A percentile compares a stretch with the other conserved stretches of the same genome.
These are phyloP conservation scores for Agapostemon virescens DNA, from an alignment of 2,888 invertebrate genomes.

Conservation along the genomic window DNA sequence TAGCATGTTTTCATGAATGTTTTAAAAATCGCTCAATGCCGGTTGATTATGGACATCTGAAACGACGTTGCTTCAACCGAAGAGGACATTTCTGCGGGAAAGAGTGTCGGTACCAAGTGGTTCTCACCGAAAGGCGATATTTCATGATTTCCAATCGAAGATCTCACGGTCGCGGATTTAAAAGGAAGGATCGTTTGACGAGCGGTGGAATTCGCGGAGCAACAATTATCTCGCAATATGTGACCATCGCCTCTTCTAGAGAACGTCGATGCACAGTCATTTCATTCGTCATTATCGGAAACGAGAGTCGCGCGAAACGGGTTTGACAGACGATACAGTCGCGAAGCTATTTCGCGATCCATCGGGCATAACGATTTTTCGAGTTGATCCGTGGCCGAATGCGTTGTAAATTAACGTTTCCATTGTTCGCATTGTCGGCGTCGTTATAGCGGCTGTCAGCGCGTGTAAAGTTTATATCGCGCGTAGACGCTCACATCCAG, in stretches of 20 bases:
- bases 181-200: not conserved
- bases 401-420: conserved; percentile 54
- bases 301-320: not conserved
- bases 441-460: conserved; percentile 36
- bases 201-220: not conserved
- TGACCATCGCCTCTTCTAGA: not conserved
- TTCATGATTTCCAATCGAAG: too few species aligned
- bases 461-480: conserved; percentile 39
- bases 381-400: conserved; percentile 30
- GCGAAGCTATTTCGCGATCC: conserved; percentile 40
- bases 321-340: conserved; percentile 16
- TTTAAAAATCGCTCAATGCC: too few species aligned
- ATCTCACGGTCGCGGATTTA: not conserved
- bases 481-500: conserved; percentile 12
- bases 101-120: too few species aligned
- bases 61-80: too few species aligned
- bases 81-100: too few species aligned
- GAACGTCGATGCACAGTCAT: conserved; percentile 12
- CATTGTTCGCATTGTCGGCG: conserved; percentile 46
- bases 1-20: too few species aligned
- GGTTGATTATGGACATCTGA: too few species aligned
- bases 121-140: too few species aligned
- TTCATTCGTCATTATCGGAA: conserved; percentile 13
- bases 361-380: conserved; percentile 41
- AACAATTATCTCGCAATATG: conserved; percentile 1